Evolutionary conservation across 2,888 invertebrate species (phyloP).

Genomic region (Acanthosepion pharaonis): DNA sequence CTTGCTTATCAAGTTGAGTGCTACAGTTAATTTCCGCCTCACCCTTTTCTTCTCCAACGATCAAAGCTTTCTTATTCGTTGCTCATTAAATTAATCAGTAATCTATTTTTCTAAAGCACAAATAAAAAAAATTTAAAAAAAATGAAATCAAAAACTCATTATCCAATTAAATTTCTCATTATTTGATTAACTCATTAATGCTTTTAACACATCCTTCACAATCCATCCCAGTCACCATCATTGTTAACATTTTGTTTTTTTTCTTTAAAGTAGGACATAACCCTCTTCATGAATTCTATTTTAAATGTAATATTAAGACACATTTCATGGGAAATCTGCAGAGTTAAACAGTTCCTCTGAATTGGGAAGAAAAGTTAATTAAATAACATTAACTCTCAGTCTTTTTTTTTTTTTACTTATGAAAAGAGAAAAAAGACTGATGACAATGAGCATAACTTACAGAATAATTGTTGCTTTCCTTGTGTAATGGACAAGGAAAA

Average conservation of each 20-base stretch:
- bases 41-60: too few species aligned
- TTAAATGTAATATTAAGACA: background rate
- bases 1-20: too few species aligned
- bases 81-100: background rate
- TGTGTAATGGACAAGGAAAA: too few species aligned
- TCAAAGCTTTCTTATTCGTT: background rate
- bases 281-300: background rate
- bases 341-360: background rate
- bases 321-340: background rate
- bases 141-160: background rate
- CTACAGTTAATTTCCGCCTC: too few species aligned
- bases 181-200: background rate
- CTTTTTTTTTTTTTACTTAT: too few species aligned
- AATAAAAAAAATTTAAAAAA: background rate
- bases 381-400: background rate
- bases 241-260: background rate
- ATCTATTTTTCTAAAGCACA: background rate
- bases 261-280: background rate
- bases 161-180: slow-evolving; percentile 4
- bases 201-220: background rate
- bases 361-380: background rate
- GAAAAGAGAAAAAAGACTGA: too few species aligned
- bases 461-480: too few species aligned
- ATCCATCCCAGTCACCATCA: too few species aligned
- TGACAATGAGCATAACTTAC: too few species aligned